Conservation (phyloP, 2,888 invertebrate genomes). For the Crepidodera aurea region DNA sequence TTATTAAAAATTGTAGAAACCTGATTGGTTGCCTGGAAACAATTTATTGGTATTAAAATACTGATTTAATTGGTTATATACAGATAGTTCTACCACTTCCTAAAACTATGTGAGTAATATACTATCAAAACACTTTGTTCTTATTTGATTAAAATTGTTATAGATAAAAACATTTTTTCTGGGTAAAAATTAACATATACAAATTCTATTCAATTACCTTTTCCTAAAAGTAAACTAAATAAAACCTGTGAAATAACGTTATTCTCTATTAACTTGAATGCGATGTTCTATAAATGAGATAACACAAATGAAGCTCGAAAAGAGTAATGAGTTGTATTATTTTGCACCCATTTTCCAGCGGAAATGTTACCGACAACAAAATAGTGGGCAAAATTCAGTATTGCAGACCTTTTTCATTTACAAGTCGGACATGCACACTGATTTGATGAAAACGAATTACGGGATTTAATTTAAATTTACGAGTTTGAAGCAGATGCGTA, state of each 20-base stretch:
- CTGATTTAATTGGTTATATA: no score
- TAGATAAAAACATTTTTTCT: no score
- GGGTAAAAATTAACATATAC: not conserved
- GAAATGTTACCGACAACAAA: not conserved
- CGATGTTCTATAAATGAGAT: not conserved
- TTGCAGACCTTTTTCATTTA: not conserved
- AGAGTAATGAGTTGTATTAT: conserved; percentile 2
- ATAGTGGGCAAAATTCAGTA: not conserved
- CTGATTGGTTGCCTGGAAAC: no score
- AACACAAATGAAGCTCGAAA: conserved; percentile 1
- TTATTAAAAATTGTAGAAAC: no score
- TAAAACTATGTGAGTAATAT: no score
- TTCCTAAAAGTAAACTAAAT: not conserved
- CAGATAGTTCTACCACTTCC: no score
- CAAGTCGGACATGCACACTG: not conserved
- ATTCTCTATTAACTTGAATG: not conserved
- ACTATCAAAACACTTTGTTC: no score
- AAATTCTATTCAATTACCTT: not conserved
- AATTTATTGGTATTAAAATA: no score
- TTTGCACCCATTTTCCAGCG: not conserved
- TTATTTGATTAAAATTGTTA: no score
- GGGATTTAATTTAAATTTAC: not conserved
- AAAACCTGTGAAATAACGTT: not conserved
- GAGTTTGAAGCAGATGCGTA: not conserved
- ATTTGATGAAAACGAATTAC: not conserved